Percentiles rank a stretch among this genome's conserved stretches.
Conservation (phyloP, 2,888 invertebrate species). For the Deroplatys truncata region DNA sequence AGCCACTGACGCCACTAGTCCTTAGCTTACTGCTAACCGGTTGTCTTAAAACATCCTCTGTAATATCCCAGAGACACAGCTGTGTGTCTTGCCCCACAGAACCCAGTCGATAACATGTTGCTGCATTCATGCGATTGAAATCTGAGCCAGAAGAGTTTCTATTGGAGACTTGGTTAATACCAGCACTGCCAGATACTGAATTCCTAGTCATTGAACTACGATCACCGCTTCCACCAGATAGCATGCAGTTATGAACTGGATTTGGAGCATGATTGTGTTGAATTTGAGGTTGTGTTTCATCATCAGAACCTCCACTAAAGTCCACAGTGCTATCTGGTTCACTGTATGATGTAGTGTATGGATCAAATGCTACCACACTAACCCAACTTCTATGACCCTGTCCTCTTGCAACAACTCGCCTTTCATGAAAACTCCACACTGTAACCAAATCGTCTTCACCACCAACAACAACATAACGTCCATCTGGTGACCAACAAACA, state of each 20-base stretch:
- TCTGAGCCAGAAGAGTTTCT: constrained; percentile 46
- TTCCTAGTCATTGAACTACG: constrained; percentile 33
- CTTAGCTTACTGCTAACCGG: constrained; percentile 53
- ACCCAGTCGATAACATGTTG: constrained; percentile 78
- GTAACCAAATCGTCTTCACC: constrained; percentile 99
- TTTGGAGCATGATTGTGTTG: constrained; percentile 31
- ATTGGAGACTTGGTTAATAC: constrained; percentile 41
- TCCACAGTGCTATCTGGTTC: constrained; percentile 51
- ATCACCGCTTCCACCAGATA: constrained; percentile 28
- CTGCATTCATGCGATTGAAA: constrained; percentile 44
- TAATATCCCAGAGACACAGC: constrained; percentile 96
- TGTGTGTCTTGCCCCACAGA: constrained; percentile 98
- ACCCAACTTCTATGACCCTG: constrained; percentile 99
- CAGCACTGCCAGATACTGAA: constrained; percentile 23
- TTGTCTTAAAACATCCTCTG: constrained; percentile 86
- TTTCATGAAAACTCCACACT: constrained; percentile 90
- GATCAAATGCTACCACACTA: constrained; percentile 92
- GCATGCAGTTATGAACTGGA: constrained; percentile 37
- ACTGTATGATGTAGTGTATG: constrained; percentile 71
- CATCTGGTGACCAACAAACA: constrained; percentile 97
- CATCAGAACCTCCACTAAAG: constrained; percentile 34
- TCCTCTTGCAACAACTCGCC: constrained; percentile 92
- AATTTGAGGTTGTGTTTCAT: constrained; percentile 30
- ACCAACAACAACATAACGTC: constrained; percentile 90
- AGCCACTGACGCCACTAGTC: constrained; percentile 35